Evolutionary conservation across 2,797 vertebrate species (phyloP).

Genomic region (Phrynocephalus vlangalii): DNA sequence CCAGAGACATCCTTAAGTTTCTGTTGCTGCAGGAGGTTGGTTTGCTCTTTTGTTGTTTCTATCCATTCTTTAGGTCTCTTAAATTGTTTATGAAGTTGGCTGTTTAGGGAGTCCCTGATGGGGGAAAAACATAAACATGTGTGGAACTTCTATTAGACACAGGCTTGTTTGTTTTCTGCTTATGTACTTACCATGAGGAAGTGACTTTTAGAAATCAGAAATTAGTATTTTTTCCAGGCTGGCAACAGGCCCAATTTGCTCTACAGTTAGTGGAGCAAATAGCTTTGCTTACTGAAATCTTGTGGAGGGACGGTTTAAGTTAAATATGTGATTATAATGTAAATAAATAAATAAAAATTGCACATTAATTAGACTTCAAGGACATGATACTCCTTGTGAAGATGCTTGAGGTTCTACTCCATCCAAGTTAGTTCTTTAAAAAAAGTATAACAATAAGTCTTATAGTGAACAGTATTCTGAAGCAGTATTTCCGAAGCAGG

Average conservation of each 20-base stretch:
- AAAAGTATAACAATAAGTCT: not conserved
- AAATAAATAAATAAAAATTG: not conserved
- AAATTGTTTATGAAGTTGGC: not conserved
- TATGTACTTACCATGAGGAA: not conserved
- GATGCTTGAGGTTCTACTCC: not conserved
- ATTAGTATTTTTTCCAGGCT: not conserved
- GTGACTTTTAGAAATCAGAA: not conserved
- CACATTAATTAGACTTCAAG: not conserved
- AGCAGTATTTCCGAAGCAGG: not conserved
- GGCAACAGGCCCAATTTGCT: not conserved
- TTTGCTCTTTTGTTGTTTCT: constrained; percentile 30
- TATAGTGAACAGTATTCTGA: not conserved
- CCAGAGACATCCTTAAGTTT: constrained; percentile 51
- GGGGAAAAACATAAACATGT: not conserved
- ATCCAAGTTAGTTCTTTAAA: not conserved
- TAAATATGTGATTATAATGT: not conserved
- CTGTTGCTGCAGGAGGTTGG: constrained; percentile 87
- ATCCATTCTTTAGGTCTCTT: not conserved
- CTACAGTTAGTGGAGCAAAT: not conserved
- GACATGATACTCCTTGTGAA: not conserved
- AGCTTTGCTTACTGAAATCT: not conserved
- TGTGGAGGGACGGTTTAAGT: not conserved
- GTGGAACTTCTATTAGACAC: not conserved
- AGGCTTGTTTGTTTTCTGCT: constrained; percentile 11
- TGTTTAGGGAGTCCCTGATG: not conserved